Percentiles rank a stretch among this genome's conserved stretches.
Evolutionary conservation across 2,888 invertebrate genomes (phyloP).

Genomic region (Epistrophe grossulariae): DNA sequence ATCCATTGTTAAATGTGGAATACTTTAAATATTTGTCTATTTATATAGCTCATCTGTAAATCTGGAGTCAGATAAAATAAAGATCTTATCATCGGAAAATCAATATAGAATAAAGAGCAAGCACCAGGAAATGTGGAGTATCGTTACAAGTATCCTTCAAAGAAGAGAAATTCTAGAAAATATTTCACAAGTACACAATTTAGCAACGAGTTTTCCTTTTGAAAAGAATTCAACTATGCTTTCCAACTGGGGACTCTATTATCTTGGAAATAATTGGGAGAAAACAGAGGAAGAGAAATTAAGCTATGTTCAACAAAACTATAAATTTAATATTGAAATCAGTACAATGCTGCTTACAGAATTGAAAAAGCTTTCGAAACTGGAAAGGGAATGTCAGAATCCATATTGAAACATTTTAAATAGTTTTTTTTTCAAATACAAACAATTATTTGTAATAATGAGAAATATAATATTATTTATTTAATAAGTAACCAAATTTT

Average conservation of each 20-base stretch:
- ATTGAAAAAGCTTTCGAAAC: conserved; percentile 40
- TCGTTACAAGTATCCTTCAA: conserved; percentile 44
- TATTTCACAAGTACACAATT: neutral
- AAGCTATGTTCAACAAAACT: conserved; percentile 33
- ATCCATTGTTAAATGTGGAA: neutral
- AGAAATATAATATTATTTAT: too few relatives aligned
- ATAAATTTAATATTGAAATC: conserved; percentile 60
- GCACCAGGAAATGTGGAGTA: conserved; percentile 65
- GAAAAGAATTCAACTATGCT: neutral
- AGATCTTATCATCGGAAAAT: conserved; percentile 1
- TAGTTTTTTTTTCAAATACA: neutral
- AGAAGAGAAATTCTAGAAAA: conserved; percentile 50
- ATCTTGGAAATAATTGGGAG: neutral
- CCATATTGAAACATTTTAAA: neutral
- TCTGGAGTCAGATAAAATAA: neutral
- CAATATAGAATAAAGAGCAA: conserved; percentile 51
- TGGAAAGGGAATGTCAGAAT: conserved; percentile 63
- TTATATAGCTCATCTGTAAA: conserved; percentile 10
- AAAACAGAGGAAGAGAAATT: conserved; percentile 1
- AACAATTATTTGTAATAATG: neutral
- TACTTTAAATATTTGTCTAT: neutral
- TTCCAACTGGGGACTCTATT: neutral
- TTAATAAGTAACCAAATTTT: too few relatives aligned
- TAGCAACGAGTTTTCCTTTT: neutral
- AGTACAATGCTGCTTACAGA: conserved; percentile 61